These are phyloP conservation scores for Lithophane socia DNA, from an alignment of 2,888 invertebrate genomes.

Conservation along the genomic window DNA sequence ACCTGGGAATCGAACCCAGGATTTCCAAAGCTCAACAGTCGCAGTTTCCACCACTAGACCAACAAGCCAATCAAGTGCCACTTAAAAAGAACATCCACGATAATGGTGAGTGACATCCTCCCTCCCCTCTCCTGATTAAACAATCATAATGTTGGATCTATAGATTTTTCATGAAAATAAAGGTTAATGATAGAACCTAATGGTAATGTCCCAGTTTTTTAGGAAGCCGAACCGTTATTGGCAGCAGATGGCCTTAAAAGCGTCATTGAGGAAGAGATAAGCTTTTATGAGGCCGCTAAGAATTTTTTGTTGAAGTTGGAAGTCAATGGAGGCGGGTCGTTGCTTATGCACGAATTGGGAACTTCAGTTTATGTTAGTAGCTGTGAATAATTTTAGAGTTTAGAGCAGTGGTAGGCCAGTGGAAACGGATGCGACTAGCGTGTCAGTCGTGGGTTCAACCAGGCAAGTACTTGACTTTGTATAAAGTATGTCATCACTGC, in stretches of 20 bases:
- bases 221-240: constrained; percentile 57
- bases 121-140: constrained; percentile 39
- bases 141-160: constrained; percentile 53
- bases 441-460: no score
- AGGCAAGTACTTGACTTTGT: no score
- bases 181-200: constrained; percentile 58
- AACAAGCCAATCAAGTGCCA: not conserved
- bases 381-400: constrained; percentile 5
- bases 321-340: constrained; percentile 19
- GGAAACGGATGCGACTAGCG: no score
- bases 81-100: constrained; percentile 6
- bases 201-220: constrained; percentile 58
- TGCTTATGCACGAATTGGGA: constrained; percentile 29
- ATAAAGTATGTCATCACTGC: no score
- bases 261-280: constrained; percentile 61
- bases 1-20: not conserved
- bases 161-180: constrained; percentile 62
- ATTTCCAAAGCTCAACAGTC: no score
- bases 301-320: constrained; percentile 47
- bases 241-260: constrained; percentile 58
- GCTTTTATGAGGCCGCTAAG: constrained; percentile 61
- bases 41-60: rapidly evolving
- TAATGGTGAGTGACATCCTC: constrained; percentile 22
- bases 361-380: not conserved
- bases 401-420: not conserved